Evolutionary conservation across 2,113 vertebrate species (phyloP).

Genomic region (Meriones unguiculatus): DNA sequence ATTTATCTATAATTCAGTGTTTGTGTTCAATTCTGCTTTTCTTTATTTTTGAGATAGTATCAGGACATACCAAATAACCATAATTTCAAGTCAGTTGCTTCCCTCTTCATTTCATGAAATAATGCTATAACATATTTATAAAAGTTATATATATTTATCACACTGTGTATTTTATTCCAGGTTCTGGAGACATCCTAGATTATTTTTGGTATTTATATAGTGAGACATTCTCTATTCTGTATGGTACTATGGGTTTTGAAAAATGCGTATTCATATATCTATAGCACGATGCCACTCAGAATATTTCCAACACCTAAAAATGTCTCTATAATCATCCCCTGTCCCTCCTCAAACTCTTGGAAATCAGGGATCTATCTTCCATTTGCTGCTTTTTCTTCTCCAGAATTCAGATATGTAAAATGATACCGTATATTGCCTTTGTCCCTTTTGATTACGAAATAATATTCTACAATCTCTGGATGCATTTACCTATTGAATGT

Average conservation of each 20-base stretch:
- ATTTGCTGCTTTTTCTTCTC: neutral
- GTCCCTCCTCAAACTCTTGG: neutral
- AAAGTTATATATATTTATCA: slow-evolving; percentile 7
- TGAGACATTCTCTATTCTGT: neutral
- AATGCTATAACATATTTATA: slow-evolving; percentile 17
- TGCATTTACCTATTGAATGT: neutral
- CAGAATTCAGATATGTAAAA: neutral
- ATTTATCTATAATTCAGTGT: neutral
- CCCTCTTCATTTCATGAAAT: neutral
- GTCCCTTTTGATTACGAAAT: neutral
- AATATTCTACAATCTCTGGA: neutral
- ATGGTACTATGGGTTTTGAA: neutral
- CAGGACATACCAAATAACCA: slow-evolving; percentile 18
- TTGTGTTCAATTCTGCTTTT: neutral
- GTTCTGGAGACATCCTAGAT: neutral
- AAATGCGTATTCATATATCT: neutral
- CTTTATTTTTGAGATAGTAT: slow-evolving; percentile 14
- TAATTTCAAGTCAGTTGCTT: slow-evolving; percentile 38
- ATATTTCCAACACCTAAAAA: slow-evolving; percentile 1
- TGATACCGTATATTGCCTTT: neutral
- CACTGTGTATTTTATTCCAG: neutral
- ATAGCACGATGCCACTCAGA: neutral
- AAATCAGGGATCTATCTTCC: neutral
- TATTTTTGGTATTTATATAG: neutral
- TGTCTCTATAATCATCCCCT: neutral